phyloP scores from a whole-genome alignment of 1,140 invertebrate species.

The Glossosoma conforme region DNA sequence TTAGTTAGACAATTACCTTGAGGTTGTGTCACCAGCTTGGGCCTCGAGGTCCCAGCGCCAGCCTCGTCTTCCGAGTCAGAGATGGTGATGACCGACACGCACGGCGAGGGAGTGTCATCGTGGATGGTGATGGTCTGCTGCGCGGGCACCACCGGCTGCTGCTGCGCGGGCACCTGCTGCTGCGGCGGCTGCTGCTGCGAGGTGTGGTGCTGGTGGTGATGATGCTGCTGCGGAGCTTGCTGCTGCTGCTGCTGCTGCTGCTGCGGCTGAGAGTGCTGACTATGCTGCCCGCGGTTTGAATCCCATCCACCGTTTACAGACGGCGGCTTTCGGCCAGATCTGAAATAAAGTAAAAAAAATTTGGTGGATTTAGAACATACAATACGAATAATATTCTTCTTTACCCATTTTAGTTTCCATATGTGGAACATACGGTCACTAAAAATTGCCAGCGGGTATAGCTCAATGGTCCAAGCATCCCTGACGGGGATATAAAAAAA shows the following conservation, averaged over 20 bases:
- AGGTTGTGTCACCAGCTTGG: too few relatives aligned
- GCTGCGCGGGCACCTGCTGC: slow-evolving; percentile 34
- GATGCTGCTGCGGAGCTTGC: slow-evolving; percentile 25
- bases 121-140: slow-evolving; percentile 81
- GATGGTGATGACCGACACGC: slow-evolving; percentile 94
- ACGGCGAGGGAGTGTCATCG: slow-evolving; percentile 89
- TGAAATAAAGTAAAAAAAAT: slow-evolving; percentile 1
- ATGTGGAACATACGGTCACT: neutral
- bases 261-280: neutral
- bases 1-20: too few relatives aligned
- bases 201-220: slow-evolving; percentile 32
- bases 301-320: slow-evolving; percentile 22
- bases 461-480: too few relatives aligned
- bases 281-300: slow-evolving; percentile 4
- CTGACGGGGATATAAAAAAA: too few relatives aligned
- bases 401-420: too few relatives aligned
- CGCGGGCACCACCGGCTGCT: too few relatives aligned
- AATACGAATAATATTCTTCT: too few relatives aligned
- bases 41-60: slow-evolving; percentile 18
- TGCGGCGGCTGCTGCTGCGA: slow-evolving; percentile 29
- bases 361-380: too few relatives aligned
- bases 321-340: slow-evolving; percentile 29
- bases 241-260: slow-evolving; percentile 3
- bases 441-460: too few relatives aligned
- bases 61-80: slow-evolving; percentile 91